Percentiles rank a stretch among this genome's conserved stretches.
Conservation (phyloP, 2,797 vertebrate genomes). For the Acanthurus tractus region DNA sequence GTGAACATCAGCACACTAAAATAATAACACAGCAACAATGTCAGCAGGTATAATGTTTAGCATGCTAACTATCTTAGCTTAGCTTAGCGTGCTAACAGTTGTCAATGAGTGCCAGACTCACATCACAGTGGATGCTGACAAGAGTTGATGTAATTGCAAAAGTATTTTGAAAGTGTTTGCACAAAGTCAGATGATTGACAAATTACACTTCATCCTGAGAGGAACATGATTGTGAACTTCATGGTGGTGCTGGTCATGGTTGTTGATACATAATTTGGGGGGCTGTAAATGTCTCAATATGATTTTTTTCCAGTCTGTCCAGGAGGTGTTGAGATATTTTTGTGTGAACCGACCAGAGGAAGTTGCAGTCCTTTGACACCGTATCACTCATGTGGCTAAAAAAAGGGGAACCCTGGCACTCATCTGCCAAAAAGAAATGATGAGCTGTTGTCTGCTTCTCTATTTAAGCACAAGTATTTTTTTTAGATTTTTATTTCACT, state of each 20-base stretch:
- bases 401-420: no score
- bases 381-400: no score
- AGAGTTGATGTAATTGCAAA: background rate
- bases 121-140: background rate
- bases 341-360: no score
- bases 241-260: background rate
- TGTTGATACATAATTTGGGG: no score
- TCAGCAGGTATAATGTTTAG: background rate
- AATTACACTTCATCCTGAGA: background rate
- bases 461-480: conserved; percentile 38
- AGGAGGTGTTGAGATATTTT: no score
- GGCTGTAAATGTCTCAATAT: no score
- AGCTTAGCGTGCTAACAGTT: background rate
- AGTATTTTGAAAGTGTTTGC: background rate
- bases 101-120: background rate
- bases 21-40: background rate
- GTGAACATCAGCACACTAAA: background rate
- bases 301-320: no score
- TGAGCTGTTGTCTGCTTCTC: conserved; percentile 36
- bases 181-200: background rate
- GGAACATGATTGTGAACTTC: background rate
- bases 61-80: background rate
- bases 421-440: conserved; percentile 30
- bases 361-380: no score
- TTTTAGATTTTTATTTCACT: conserved; percentile 43